Percentiles rank a stretch among this genome's conserved stretches.
Conservation (phyloP, 2,797 vertebrate genomes). For the Syngnathus acus region DNA sequence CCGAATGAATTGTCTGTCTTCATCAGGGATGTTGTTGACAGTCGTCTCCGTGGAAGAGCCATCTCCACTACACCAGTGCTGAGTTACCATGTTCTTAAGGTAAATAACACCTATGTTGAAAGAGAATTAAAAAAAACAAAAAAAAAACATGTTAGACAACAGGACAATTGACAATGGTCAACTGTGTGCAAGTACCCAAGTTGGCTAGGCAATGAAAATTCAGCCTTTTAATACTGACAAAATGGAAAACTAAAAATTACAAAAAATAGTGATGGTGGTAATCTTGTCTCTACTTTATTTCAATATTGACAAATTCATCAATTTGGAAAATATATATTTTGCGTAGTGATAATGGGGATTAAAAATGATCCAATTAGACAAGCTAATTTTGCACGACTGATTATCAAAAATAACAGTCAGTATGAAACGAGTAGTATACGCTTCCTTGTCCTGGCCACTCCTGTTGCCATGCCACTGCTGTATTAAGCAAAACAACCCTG, state of each 20-base stretch:
- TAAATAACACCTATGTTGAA: constrained; percentile 89
- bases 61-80: constrained; percentile 95
- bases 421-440: not conserved
- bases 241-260: constrained; percentile 17
- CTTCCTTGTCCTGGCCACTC: not conserved
- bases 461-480: no score
- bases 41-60: constrained; percentile 76
- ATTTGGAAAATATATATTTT: no score
- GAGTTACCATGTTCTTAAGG: constrained; percentile 99
- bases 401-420: not conserved
- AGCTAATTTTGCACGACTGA: not conserved
- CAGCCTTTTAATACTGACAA: constrained; percentile 54
- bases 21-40: constrained; percentile 90
- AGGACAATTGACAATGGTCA: not conserved
- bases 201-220: constrained; percentile 58
- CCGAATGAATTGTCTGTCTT: constrained; percentile 91
- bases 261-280: not conserved
- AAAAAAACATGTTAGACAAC: not conserved
- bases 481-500: no score
- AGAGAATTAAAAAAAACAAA: not conserved
- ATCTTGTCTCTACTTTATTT: not conserved
- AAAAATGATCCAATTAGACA: not conserved
- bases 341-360: no score
- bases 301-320: not conserved
- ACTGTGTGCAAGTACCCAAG: not conserved